These are phyloP conservation scores for Rallus crepitans DNA, from an alignment of 2,797 vertebrate genomes.

Conservation along the genomic window DNA sequence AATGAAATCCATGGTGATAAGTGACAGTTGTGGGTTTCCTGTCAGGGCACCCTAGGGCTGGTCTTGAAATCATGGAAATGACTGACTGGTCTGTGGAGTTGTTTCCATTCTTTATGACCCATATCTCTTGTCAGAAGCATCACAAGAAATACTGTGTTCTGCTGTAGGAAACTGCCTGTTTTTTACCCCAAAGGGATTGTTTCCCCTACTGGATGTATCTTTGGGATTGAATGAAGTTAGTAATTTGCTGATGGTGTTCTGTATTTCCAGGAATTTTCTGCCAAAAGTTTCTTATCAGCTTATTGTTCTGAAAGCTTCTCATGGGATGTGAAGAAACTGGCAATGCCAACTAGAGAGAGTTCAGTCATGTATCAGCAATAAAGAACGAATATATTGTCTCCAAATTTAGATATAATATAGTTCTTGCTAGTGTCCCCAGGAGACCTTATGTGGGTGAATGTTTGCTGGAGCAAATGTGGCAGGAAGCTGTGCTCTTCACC, in stretches of 20 bases:
- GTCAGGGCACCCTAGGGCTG: neutral
- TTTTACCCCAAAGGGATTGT: neutral
- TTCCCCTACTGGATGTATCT: neutral
- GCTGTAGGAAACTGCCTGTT: neutral
- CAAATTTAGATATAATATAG: neutral
- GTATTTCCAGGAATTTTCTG: neutral
- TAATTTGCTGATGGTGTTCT: neutral
- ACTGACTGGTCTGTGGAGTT: neutral
- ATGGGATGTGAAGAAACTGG: neutral
- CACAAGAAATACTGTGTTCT: neutral
- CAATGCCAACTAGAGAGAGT: neutral
- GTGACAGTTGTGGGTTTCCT: neutral
- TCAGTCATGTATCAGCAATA: neutral
- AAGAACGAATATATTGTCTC: neutral
- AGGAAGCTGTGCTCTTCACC: neutral
- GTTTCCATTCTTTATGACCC: neutral
- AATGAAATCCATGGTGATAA: neutral
- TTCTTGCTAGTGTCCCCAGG: neutral
- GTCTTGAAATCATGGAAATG: neutral
- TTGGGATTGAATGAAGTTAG: neutral
- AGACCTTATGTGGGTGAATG: neutral
- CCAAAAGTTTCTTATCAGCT: neutral
- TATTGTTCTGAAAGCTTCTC: neutral
- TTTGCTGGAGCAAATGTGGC: neutral
- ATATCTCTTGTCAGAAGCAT: neutral